Evolutionary conservation across 2,888 invertebrate species (phyloP), one percentile per base, ranked within the genome.

Genomic region (Brachyptera risi): DNA sequence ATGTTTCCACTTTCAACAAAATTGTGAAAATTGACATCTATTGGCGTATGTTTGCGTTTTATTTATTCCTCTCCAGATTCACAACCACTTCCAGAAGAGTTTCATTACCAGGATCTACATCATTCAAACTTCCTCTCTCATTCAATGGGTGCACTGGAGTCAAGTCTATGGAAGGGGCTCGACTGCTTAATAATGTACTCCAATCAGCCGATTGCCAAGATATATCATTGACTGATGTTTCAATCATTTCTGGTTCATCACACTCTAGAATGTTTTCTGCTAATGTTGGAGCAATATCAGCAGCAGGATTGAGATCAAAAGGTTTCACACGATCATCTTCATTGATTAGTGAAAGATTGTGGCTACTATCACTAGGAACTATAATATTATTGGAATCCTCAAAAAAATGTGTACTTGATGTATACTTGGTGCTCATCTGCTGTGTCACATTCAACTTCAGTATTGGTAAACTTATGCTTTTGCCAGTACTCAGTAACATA

Each of bases 141-240:
- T n/a, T n/a, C n/a, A 31, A 7, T 31, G 31, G 31, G 5, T 31
- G 31, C 7, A n/a, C 31, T 31, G 51, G 19, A 35, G 17, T 27
- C 15, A 51, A 7, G 11, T 51, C 51, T 35, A 51, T 19, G 11
- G 51, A 51, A 17, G 51, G 51, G 15, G 51, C 35, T 51, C 51
- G 27, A 49, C 57, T 26, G 38, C 56, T 50, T 27, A 61, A 57
- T 13, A 61, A 19, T n/a, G 61, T 61, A 26, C 49, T 61, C 61
- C 61, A 61, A 44, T 61, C 61, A 37, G 61, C 61, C 23, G 61
- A 57, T 47, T 61, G 40, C 61, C 61, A 61, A 24, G 61, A 57
- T 31, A 35, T 31, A 21, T 51, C 51, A 31, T 51, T 21, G 15
- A 51, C 17, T 15, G 15, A n/a, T n/a, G n/a, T n/a, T 31, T 27